Base-by-base conservation (phyloP, 2,113 vertebrate genomes). In the Campylomormyrus tamandua region DNA sequence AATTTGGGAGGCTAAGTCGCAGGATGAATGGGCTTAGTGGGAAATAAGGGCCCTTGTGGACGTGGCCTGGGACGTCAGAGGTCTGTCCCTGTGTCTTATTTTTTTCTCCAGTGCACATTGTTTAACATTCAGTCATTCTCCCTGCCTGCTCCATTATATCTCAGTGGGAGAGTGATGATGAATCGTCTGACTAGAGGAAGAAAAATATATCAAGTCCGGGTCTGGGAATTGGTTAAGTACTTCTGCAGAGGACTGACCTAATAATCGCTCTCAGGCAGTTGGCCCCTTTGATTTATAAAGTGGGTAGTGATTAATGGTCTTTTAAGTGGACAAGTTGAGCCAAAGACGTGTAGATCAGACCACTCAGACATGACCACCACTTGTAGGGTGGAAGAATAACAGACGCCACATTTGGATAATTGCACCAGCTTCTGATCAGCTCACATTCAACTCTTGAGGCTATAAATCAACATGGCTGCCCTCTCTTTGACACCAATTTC, bases 141-240 rank as follows among this genome's bases (percentile, higher is more conserved):
- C 92, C 95, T 97, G 97, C 96, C 97, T 96, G 92, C 83, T 92
- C 94, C 95, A 94, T 96, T 97, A 95, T 93, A 94, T 95, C 95
- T 96, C 95, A 92, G 93, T 93, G 95, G 94, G 95, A 95, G 96
- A 96, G 95, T 96, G 95, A 97, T 99, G 98, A 99, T 98, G 97
- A 98, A 99, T 99, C 94, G 95, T 95, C 95, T 94, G 95, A 95
- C 95, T 93, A 94, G 92, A 92, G 95, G 95, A 96, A 95, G 95
- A 94, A 95, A 94, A 96, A 97, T 95, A 96, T 95, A 94, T 96
- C 94, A 95, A 95, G 95, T 95, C 92, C 53, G 94, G 97, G 95
- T 96, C 97, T 97, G 97, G 97, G 98, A 97, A 98, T 97, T 97
- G 97, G 96, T 96, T 98, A 98, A 98, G 97, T 97, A 97, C 97